Conservation (phyloP, 2,113 vertebrate genomes). For the Mus musculus region GRCm39 chr13:30492001-30492500, state of each 20-base stretch:
- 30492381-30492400: background rate
- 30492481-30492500: background rate
- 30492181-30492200: conserved; percentile 30
- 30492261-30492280: background rate
- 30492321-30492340: background rate
- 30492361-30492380: background rate
- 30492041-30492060: conserved; percentile 80
- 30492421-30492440: background rate
- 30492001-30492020: conserved; percentile 79
- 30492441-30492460: background rate
- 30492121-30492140: conserved; percentile 63
- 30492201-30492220: conserved; percentile 58
- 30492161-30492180: conserved; percentile 71
- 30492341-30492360: background rate
- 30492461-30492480: background rate
- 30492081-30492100: conserved; percentile 65
- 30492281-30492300: background rate
- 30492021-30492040: conserved; percentile 76
- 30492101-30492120: conserved; percentile 66
- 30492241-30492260: conserved; percentile 23
- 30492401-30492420: conserved; percentile 4
- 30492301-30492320: background rate
- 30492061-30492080: conserved; percentile 70
- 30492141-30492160: conserved; percentile 57
- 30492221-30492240: conserved; percentile 69